Percentiles rank a stretch among this genome's conserved stretches.
Conservation (phyloP, 2,888 invertebrate genomes). For the Marasmarcha lunaedactyla region DNA sequence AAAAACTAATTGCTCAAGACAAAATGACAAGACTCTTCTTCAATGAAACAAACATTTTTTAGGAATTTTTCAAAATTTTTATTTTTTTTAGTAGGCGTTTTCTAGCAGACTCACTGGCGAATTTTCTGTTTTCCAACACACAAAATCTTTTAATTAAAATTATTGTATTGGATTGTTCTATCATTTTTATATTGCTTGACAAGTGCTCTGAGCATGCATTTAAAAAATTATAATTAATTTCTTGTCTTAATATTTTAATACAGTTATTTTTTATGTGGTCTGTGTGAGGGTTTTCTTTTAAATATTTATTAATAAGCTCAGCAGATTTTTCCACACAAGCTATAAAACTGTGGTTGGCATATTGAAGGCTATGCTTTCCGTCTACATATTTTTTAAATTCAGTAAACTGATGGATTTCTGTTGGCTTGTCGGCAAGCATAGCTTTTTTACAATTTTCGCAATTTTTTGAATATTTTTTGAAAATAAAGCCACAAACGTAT, state of each 20-base stretch:
- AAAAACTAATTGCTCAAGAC: too few species aligned
- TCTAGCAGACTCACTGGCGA: not conserved
- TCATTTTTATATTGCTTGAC: too few species aligned
- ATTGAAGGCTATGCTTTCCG: not conserved
- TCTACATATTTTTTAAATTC: not conserved
- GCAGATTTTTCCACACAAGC: not conserved
- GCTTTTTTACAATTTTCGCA: not conserved
- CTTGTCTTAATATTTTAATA: not conserved
- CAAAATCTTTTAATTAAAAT: not conserved
- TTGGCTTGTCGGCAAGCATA: not conserved
- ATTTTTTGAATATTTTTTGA: not conserved
- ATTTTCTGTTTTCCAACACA: not conserved
- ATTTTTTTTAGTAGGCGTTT: not conserved
- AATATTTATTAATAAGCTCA: not conserved
- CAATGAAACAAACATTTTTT: too few species aligned
- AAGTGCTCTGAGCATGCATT: not conserved
- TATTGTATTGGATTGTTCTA: too few species aligned
- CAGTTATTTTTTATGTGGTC: too few species aligned
- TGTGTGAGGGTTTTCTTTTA: not conserved
- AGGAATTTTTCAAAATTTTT: not conserved
- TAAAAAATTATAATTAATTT: not conserved
- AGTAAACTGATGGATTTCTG: not conserved
- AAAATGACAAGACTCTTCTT: too few species aligned
- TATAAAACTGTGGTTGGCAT: not conserved
- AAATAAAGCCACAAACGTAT: not conserved